phyloP scores from a whole-genome alignment of 2,113 vertebrate species.

The Pipa parva region DNA sequence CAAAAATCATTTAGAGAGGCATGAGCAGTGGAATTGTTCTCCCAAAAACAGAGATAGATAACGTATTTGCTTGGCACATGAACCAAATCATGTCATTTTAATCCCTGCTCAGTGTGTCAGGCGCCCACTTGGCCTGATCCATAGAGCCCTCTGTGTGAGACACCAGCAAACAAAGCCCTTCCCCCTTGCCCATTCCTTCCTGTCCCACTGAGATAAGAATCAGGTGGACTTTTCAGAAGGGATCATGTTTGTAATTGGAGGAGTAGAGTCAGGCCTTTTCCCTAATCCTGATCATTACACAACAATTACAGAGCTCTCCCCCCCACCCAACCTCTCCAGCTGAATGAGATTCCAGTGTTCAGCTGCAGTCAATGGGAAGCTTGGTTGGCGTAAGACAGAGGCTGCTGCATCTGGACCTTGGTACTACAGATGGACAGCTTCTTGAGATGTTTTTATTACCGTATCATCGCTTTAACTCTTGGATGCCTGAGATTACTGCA shows the following conservation, averaged over 20 bases:
- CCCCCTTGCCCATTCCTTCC: slow-evolving; percentile 4
- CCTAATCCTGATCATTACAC: slow-evolving; percentile 26
- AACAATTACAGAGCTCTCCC: slow-evolving; percentile 20
- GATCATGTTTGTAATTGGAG: slow-evolving; percentile 25
- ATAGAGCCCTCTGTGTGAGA: slow-evolving; percentile 2
- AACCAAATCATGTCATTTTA: background rate
- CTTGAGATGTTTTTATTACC: slow-evolving; percentile 12
- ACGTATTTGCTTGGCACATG: background rate
- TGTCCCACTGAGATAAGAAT: slow-evolving; percentile 31
- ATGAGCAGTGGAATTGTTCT: background rate
- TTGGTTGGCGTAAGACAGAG: background rate
- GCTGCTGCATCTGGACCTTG: slow-evolving; percentile 6
- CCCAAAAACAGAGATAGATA: background rate
- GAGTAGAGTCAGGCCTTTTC: slow-evolving; percentile 16
- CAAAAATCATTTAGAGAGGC: no score
- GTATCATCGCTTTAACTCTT: slow-evolving; percentile 5
- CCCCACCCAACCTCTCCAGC: background rate
- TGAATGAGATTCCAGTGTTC: slow-evolving; percentile 24
- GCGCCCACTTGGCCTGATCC: background rate
- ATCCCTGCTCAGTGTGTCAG: background rate
- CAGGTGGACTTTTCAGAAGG: slow-evolving; percentile 15
- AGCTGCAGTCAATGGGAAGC: slow-evolving; percentile 17
- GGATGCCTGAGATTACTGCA: background rate
- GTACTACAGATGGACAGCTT: slow-evolving; percentile 10
- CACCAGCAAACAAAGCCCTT: slow-evolving; percentile 5